Base-by-base conservation (phyloP, 1,140 invertebrate genomes). In the Dendrolimus kikuchii region DNA sequence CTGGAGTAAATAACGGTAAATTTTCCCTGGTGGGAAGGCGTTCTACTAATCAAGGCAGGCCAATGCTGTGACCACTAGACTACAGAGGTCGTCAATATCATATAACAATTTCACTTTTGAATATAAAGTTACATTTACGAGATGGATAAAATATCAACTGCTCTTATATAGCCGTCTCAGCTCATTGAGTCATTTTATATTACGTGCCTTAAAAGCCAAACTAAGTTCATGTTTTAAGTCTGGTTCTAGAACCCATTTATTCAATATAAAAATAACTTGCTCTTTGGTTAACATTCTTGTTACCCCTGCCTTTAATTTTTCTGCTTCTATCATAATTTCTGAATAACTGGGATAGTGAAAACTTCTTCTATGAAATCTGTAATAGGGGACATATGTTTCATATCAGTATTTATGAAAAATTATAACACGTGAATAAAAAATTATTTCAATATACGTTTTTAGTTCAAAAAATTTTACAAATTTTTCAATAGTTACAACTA, bases 341-440 rank as follows among this genome's bases (percentile, higher is more conserved):
- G 60, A 62, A 68, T 82, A 86, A 38, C 54, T 76, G 40, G 82
- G 81, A 52, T 82, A 81, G 49, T 73, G 62, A 54, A 81, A 82
- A 62, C 52, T 59, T 67, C 82, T 65, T 71, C 65, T 72, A 53
- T 86, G 80, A 63, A 64, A 81, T 56, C 82, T 86, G 46, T 43
- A 74, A 50, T 40, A 38, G 45, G 41, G 23, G 4, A n/a, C n/a
- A 9, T 46, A 39, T 38, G 7, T 57, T 51, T 37, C n/a, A 40
- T 46, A 9, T 36, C 47, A 9, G 40, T n/a, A 49, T 49, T 5
- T 38, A 40, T n/a, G 5, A 45, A 45, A n/a, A n/a, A 8, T 5
- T 9, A 5, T n/a, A 10, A 9, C 23, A 7, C 10, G 7, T 51
- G 40, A 38, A n/a, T 48, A 37, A 23, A 50, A 56, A 7, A 50